A percentile compares a stretch with the other conserved stretches of the same genome.
These are phyloP conservation scores for Syngnathus floridae DNA, from an alignment of 2,113 vertebrate genomes.

Conservation along the genomic window DNA sequence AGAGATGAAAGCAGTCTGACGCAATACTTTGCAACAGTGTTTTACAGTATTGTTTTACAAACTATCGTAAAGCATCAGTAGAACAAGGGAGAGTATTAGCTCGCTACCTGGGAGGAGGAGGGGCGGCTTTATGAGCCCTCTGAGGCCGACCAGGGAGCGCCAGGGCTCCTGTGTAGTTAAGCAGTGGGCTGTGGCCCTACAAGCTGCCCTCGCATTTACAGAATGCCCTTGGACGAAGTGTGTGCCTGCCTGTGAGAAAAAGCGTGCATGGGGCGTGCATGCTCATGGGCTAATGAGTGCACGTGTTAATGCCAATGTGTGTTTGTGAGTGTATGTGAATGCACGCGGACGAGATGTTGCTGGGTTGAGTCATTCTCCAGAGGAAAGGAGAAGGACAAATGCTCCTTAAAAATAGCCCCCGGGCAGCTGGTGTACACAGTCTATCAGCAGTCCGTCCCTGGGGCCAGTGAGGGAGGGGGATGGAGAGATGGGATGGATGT, in stretches of 20 bases:
- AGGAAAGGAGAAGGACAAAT: constrained; percentile 73
- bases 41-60: constrained; percentile 69
- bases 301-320: constrained; percentile 68
- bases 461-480: constrained; percentile 56
- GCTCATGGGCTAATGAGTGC: constrained; percentile 71
- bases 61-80: constrained; percentile 60
- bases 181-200: constrained; percentile 51
- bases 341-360: constrained; percentile 62
- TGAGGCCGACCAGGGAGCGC: constrained; percentile 54
- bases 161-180: constrained; percentile 62
- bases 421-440: constrained; percentile 72
- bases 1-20: constrained; percentile 63
- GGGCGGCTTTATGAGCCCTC: constrained; percentile 67
- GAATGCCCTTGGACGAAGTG: constrained; percentile 67
- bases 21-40: constrained; percentile 61
- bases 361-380: constrained; percentile 73
- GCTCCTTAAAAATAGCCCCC: constrained; percentile 75
- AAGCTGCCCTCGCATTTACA: constrained; percentile 66
- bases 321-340: constrained; percentile 48
- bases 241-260: constrained; percentile 37
- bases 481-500: constrained; percentile 49
- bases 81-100: constrained; percentile 61
- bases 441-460: constrained; percentile 72
- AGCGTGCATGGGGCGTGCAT: constrained; percentile 60
- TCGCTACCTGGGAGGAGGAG: constrained; percentile 50